These are phyloP conservation scores for Megaptera novaeangliae DNA, from an alignment of 2,113 vertebrate genomes.

Conservation along the genomic window DNA sequence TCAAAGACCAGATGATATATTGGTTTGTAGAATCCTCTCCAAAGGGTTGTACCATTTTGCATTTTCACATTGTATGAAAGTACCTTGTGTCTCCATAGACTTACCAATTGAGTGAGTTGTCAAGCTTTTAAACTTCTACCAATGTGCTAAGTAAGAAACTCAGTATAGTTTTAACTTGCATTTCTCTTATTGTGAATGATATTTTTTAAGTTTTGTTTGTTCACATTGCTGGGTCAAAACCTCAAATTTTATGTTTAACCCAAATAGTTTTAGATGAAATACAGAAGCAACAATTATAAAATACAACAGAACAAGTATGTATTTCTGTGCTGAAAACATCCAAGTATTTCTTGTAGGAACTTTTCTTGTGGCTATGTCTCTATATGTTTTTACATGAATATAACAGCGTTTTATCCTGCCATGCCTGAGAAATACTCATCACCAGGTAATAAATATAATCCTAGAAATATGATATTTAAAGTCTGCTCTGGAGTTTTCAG, in stretches of 20 bases:
- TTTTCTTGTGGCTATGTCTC: slow-evolving; percentile 14
- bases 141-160: not conserved
- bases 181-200: not conserved
- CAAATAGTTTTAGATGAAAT: slow-evolving; percentile 5
- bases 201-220: not conserved
- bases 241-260: not conserved
- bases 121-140: not conserved
- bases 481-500: not conserved
- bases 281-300: not conserved
- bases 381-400: slow-evolving; percentile 57
- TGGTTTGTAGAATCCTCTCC: not conserved
- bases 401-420: not conserved
- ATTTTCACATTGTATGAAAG: not conserved
- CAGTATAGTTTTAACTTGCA: not conserved
- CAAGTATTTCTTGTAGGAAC: slow-evolving; percentile 24
- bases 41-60: not conserved
- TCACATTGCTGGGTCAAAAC: not conserved
- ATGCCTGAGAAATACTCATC: slow-evolving; percentile 18
- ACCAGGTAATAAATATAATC: slow-evolving; percentile 47
- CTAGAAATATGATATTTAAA: slow-evolving; percentile 52
- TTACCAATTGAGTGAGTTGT: not conserved
- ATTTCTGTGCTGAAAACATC: slow-evolving; percentile 41
- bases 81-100: not conserved
- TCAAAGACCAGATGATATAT: not conserved
- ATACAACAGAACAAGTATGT: not conserved